Evolutionary conservation across 1,140 invertebrate species (phyloP), one percentile per base, ranked within the genome.

Genomic region (Cheumatopsyche charites): DNA sequence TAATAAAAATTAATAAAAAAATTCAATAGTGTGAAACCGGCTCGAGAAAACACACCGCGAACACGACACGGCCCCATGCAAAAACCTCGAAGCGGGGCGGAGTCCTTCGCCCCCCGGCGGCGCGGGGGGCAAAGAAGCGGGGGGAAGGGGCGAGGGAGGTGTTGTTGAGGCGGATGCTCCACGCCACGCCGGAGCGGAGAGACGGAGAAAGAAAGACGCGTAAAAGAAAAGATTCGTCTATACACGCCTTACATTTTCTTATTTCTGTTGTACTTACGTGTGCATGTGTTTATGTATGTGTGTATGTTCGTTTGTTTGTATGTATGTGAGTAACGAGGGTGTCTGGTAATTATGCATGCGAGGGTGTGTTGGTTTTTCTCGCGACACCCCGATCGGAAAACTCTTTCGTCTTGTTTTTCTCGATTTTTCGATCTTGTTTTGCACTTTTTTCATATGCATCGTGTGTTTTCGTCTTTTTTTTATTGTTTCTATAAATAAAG

Each of bases 201-300:
- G 52, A 61, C 55, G 26, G 72, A 66, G 71, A 73, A 73, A 76
- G 72, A 76, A 76, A 71, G 72, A 70, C 72, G 75, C 72, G 75
- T 76, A 76, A 76, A 76, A 76, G 72, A 76, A 76, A 76, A 73
- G 75, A 71, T 67, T 76, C 75, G 66, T 73, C 75, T 76, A 69
- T 72, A 72, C 70, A 43, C 62, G 29, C 29, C 29, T 55, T 73
- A 73, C 70, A 73, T 75, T 75, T 71, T 75, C 67, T 73, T 72
- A 63, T 73, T 36, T 73, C 69, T 29, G 65, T 71, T 71, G 29
- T 36, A 66, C 55, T 65, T 25, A 73, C 74, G 47, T 69, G 65
- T 58, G 49, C 55, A 63, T 71, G 74, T 73, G 66, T 72, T 75
- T 62, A 71, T 75, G 26, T 23, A 49, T n/a, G n/a, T n/a, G n/a